Evolutionary conservation across 2,888 invertebrate genomes (phyloP), one percentile per base, ranked within the genome.

Genomic region (Dolichomitus sp.): DNA sequence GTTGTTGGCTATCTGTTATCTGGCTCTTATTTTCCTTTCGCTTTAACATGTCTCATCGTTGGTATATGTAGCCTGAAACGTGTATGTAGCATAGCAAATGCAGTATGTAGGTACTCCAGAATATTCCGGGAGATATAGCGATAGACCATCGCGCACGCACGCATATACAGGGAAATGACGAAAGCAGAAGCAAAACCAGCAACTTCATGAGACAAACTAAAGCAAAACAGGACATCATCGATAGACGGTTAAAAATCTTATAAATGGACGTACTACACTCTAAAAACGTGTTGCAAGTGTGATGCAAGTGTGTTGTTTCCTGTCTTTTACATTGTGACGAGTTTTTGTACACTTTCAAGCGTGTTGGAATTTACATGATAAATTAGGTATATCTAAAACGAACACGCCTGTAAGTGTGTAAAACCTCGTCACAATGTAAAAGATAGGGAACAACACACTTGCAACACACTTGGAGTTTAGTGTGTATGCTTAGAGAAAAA

Each of bases 51-150:
- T 73, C 73, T 61, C 57, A 48, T 40, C 37, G 48, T 74, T 72
- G 73, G 63, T 73, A 37, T 69, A 50, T n/a, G 23, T 27, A 48
- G 19, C 73, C 27, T 23, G 27, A 33, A 11, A 69, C 33, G 23
- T 37, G 19, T n/a, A 30, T 50, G 27, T 37, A 50, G n/a, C 37
- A 27, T 69, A 80, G 50, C 65, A 23, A 57, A 40, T 45, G 57
- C 40, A 14, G 48, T 59, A 61, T 61, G 52, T 33, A 19, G 52
- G 54, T 72, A 81, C 73, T 76, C 45, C 63, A 45, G 54, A 82
- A 86, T 86, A 85, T 83, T 82, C 79, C 78, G 81, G 73, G 54
- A 80, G 84, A 85, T 87, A 75, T 52, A 81, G 61, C 82, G 85
- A 85, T 84, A 78, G 75, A 72, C 59, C 63, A 86, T 86, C 76